A percentile compares a stretch with the other conserved stretches of the same genome.
Evolutionary conservation across 2,113 vertebrate genomes (phyloP).

Genomic region (Dendropsophus ebraccatus): DNA sequence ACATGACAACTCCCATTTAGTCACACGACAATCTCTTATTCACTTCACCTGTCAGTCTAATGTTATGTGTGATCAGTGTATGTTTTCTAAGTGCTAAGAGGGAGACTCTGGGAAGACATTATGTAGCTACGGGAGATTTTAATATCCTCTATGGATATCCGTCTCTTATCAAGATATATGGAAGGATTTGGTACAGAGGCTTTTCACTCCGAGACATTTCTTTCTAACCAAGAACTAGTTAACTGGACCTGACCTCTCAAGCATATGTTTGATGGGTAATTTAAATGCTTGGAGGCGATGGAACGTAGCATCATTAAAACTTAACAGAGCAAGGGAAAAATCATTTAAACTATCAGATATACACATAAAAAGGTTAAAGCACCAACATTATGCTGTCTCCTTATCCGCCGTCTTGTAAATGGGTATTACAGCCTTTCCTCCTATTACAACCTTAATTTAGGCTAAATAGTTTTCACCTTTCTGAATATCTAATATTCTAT

Average conservation of each 20-base stretch:
- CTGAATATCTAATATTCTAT: conserved; percentile 56
- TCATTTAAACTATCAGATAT: conserved; percentile 47
- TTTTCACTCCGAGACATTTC: neutral
- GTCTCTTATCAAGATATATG: neutral
- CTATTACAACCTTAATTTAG: conserved; percentile 50
- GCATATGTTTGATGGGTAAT: conserved; percentile 40
- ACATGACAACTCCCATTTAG: too few relatives aligned
- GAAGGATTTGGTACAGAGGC: neutral
- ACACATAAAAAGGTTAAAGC: conserved; percentile 53
- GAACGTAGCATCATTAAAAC: conserved; percentile 50
- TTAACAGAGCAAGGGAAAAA: conserved; percentile 52
- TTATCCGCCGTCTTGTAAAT: conserved; percentile 37
- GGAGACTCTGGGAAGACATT: neutral
- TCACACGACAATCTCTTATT: too few relatives aligned
- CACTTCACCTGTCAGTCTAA: too few relatives aligned
- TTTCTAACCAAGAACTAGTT: conserved; percentile 19
- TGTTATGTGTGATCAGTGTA: too few relatives aligned
- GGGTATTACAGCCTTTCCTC: conserved; percentile 39
- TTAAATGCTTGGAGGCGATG: conserved; percentile 47
- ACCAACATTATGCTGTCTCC: conserved; percentile 51
- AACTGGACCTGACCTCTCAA: conserved; percentile 35
- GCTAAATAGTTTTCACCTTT: conserved; percentile 56
- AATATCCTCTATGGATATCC: neutral
- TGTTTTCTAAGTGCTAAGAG: neutral
- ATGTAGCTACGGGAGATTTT: neutral